phyloP scores from a whole-genome alignment of 2,888 invertebrate genomes.

The Drosophila phalerata region DNA sequence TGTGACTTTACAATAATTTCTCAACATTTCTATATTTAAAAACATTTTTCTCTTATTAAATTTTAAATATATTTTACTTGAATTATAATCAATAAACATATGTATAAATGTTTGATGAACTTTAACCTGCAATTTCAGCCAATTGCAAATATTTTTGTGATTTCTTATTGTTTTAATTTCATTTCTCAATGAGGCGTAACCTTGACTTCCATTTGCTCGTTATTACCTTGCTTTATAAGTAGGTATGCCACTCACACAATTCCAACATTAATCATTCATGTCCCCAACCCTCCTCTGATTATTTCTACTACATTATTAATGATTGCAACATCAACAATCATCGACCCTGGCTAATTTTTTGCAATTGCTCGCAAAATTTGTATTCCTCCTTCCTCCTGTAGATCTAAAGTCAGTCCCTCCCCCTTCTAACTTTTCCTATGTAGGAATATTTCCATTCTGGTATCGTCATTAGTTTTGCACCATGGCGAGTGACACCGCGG shows the following conservation, averaged over 20 bases:
- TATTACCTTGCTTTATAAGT: conserved; percentile 36
- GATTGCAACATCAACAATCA: conserved; percentile 68
- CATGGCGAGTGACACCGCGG: conserved; percentile 54
- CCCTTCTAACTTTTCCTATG: neutral
- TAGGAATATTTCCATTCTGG: neutral
- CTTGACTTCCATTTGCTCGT: conserved; percentile 32
- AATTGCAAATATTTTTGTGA: conserved; percentile 1
- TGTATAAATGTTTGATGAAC: conserved; percentile 10
- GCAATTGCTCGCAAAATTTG: conserved; percentile 68
- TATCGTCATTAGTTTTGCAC: conserved; percentile 44
- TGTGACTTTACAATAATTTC: too few relatives aligned
- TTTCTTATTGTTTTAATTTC: conserved; percentile 5
- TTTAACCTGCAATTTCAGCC: neutral
- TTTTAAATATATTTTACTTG: neutral
- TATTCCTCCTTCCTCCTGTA: conserved; percentile 32
- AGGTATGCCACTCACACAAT: conserved; percentile 65
- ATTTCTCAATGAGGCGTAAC: conserved; percentile 13
- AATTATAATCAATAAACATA: conserved; percentile 1
- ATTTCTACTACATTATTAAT: conserved; percentile 54
- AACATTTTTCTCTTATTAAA: too few relatives aligned
- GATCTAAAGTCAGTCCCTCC: neutral
- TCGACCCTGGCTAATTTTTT: conserved; percentile 66
- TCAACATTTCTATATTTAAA: neutral
- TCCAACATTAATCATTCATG: conserved; percentile 59
- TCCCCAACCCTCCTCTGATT: neutral